Evolutionary conservation across 2,113 vertebrate species (phyloP).

Genomic region (human (Homo sapiens)): GRCh38 chr18:80037001-80037500

Average conservation of each 20-base stretch:
- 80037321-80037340: constrained; percentile 74
- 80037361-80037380: constrained; percentile 70
- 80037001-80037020: background rate
- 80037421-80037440: constrained; percentile 86
- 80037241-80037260: background rate
- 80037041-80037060: background rate
- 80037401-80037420: constrained; percentile 82
- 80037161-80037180: background rate
- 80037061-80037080: background rate
- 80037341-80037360: constrained; percentile 23
- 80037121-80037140: background rate
- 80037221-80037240: background rate
- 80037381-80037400: constrained; percentile 81
- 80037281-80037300: background rate
- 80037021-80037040: background rate
- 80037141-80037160: background rate
- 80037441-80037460: constrained; percentile 82
- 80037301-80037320: background rate
- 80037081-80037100: background rate
- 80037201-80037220: background rate
- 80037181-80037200: background rate
- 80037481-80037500: constrained; percentile 86
- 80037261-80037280: background rate
- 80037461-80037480: constrained; percentile 86
- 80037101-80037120: background rate